A percentile compares a stretch with the other conserved stretches of the same genome.
Evolutionary conservation across 2,113 vertebrate species (phyloP).

Genomic region (Daphoenositta chrysoptera): DNA sequence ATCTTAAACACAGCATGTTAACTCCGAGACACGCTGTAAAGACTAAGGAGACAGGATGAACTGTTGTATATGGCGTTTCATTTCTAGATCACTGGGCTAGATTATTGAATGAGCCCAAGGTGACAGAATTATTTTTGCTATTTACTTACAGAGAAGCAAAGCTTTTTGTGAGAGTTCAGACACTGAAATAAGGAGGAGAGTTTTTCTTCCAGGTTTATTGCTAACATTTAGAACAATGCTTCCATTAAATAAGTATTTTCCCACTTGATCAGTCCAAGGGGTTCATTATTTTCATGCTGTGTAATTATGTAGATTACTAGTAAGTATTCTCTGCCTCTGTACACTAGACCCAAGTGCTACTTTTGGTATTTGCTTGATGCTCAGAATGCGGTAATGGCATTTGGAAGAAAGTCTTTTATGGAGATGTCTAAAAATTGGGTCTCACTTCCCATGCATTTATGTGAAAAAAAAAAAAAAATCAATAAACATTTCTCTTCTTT

Average conservation of each 20-base stretch:
- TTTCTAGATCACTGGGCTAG: constrained; percentile 18
- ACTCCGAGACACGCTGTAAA: not conserved
- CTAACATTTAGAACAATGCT: constrained; percentile 20
- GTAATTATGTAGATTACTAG: not conserved
- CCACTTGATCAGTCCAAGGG: constrained; percentile 9
- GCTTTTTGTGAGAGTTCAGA: not conserved
- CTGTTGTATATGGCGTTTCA: not conserved
- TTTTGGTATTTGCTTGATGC: constrained; percentile 3
- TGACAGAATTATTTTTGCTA: constrained; percentile 40
- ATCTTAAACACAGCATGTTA: not conserved
- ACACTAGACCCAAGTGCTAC: not conserved
- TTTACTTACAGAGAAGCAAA: constrained; percentile 22
- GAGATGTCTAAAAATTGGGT: not conserved
- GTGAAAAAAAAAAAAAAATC: not conserved
- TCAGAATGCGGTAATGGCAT: not conserved
- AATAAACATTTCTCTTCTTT: not conserved
- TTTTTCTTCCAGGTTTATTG: constrained; percentile 24
- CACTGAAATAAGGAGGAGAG: not conserved
- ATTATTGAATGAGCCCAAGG: constrained; percentile 22
- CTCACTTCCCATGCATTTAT: not conserved
- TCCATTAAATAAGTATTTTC: constrained; percentile 1
- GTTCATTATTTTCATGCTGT: constrained; percentile 24
- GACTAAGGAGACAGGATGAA: not conserved
- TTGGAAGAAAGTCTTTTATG: not conserved
- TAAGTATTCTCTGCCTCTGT: not conserved